Base-by-base conservation (phyloP, 1,140 invertebrate genomes). In the Drosophila micromelanica region DNA sequence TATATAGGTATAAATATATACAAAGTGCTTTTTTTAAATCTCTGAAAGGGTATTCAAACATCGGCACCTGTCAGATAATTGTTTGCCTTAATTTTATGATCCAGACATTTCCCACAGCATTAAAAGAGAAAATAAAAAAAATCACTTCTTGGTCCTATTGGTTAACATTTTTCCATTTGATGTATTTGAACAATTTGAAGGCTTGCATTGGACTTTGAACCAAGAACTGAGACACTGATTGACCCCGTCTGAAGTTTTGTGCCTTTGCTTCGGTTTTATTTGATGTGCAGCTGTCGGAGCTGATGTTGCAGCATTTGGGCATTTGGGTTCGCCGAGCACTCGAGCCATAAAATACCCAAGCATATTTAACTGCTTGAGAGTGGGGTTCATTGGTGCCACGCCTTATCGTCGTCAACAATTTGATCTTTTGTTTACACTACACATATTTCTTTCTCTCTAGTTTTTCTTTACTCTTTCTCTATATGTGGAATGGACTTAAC, bases 381-480 rank as follows among this genome's bases (percentile, higher is more conserved):
- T 51, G 32, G 59, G 32, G 59, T 8, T 1, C 17, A 17, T 40
- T 0, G 38, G 38, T 45, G 65, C 78, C 82, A 73, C 54, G 63
- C 73, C 72, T 84, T 84, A 84, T 85, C 81, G 73, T 86, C 77
- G 73, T 13, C 51, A 81, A 46, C 64, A 54, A 57, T 79, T 78
- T 79, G 71, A 82, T 76, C 72, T 64, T 70, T 54, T 82, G 76
- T 87, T 82, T 87, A 87, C 82, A 80, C 45, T 51, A 15, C 48
- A 52, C 13, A 40, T 51, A 63, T 51, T 51, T 64, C 6, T 35
- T 57, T 32, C 5, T 32, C 30, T 32, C n/a, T n/a, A n/a, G n/a
- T 32, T 32, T 32, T 23, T 3, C 20, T 3, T 23, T 1, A 23
- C 20, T 49, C 60, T 61, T 81, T 61, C 43, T 48, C 56, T 69